phyloP scores from a whole-genome alignment of 2,113 vertebrate species.

The Nansenia antarctica region DNA sequence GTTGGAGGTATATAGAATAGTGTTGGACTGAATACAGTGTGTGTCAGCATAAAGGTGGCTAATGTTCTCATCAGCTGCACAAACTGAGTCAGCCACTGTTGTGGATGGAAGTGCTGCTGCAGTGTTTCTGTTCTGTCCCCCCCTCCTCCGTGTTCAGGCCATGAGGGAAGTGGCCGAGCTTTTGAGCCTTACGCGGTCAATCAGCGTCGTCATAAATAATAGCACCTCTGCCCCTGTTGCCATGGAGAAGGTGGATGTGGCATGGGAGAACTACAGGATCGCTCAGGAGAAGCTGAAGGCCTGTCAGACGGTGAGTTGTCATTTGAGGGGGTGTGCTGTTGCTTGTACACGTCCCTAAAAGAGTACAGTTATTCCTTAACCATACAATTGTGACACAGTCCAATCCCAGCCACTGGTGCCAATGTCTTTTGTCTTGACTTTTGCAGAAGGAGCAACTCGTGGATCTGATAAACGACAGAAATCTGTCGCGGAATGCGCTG shows the following conservation, averaged over 20 bases:
- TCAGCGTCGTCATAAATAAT: conserved; percentile 61
- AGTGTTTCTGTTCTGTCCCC: conserved; percentile 13
- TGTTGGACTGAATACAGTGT: too few species aligned
- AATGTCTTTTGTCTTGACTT: conserved; percentile 6
- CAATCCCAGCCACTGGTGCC: background rate
- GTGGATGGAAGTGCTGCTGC: conserved; percentile 2
- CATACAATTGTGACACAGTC: too few species aligned
- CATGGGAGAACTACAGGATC: conserved; percentile 66
- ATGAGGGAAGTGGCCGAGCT: conserved; percentile 64
- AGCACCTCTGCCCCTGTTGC: conserved; percentile 48
- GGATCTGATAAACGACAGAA: conserved; percentile 64
- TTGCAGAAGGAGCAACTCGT: conserved; percentile 59
- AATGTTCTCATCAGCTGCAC: background rate
- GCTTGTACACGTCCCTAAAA: too few species aligned
- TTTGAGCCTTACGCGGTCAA: conserved; percentile 70
- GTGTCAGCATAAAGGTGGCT: conserved; percentile 9
- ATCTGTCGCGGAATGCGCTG: conserved; percentile 66
- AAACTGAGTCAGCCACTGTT: background rate
- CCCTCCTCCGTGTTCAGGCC: conserved; percentile 56
- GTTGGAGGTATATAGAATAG: too few species aligned
- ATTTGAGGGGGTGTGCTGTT: background rate
- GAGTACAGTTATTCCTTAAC: background rate
- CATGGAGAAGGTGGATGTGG: conserved; percentile 67
- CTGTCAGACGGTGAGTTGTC: conserved; percentile 61
- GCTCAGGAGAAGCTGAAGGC: conserved; percentile 68